Percentiles rank a stretch among this genome's conserved stretches.
These are phyloP conservation scores for Chaetops frenatus DNA, from an alignment of 2,113 vertebrate genomes.

Conservation along the genomic window DNA sequence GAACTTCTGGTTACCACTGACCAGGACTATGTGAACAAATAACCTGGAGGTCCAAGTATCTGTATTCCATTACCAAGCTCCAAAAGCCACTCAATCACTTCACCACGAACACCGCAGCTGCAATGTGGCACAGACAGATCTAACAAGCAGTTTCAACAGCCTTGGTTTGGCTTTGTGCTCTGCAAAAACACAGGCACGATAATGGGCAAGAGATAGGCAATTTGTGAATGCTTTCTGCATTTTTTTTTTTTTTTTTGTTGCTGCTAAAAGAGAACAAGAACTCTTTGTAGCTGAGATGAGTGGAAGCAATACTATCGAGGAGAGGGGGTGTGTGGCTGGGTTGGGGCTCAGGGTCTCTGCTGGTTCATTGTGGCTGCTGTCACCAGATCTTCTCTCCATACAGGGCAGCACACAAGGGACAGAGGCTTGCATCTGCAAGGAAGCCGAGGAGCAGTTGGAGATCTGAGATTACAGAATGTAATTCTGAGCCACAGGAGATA, in stretches of 20 bases:
- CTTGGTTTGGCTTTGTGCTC: neutral
- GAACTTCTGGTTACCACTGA: neutral
- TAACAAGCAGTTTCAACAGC: neutral
- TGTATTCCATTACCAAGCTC: neutral
- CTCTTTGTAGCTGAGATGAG: neutral
- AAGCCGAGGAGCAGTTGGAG: neutral
- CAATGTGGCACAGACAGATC: neutral
- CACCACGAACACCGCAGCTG: neutral
- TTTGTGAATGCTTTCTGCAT: neutral
- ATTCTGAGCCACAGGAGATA: accelerated
- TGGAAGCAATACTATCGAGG: neutral
- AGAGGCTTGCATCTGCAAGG: neutral
- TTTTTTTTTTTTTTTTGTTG: neutral
- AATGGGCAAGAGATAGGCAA: neutral
- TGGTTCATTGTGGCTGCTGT: neutral
- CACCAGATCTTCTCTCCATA: neutral
- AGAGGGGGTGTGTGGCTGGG: neutral
- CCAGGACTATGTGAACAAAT: neutral
- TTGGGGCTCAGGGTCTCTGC: neutral
- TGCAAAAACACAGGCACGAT: neutral
- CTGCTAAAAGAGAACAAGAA: neutral
- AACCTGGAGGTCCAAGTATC: neutral
- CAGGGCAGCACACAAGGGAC: accelerated
- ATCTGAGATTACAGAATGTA: neutral
- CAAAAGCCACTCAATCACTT: neutral